A percentile compares a stretch with the other conserved stretches of the same genome.
phyloP scores from a whole-genome alignment of 2,888 invertebrate genomes.

The Leuctra nigra region DNA sequence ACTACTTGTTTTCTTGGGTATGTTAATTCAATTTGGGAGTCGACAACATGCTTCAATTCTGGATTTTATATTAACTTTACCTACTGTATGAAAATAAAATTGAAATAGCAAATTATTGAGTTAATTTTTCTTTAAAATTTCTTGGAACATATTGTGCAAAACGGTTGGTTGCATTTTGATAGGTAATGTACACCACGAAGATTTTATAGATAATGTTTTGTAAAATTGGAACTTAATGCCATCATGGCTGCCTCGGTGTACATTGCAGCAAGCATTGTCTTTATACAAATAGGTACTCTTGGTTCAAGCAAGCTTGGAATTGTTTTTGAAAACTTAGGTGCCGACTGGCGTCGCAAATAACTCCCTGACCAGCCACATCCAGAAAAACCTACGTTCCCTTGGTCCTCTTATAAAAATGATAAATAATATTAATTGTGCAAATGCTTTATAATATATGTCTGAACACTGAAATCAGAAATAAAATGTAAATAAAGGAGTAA shows the following conservation, averaged over 20 bases:
- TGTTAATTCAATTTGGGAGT: conserved; percentile 2
- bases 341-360: too few species aligned
- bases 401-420: conserved; percentile 37
- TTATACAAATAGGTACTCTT: too few species aligned
- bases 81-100: conserved; percentile 15
- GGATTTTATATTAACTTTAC: conserved; percentile 17
- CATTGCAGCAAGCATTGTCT: too few species aligned
- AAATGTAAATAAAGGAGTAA: conserved; percentile 48
- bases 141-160: too few species aligned
- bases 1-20: conserved; percentile 13
- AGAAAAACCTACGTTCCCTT: conserved; percentile 29
- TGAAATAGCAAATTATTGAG: conserved; percentile 14
- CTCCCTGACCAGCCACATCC: too few species aligned
- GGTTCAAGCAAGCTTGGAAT: too few species aligned
- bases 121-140: conserved; percentile 15
- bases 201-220: too few species aligned
- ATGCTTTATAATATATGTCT: conserved; percentile 50
- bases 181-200: too few species aligned
- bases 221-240: too few species aligned
- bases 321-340: too few species aligned
- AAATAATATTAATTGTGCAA: conserved; percentile 48
- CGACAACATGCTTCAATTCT: conserved; percentile 6
- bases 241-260: too few species aligned
- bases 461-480: conserved; percentile 44
- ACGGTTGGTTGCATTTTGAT: too few species aligned